These are phyloP conservation scores for Cherax quadricarinatus DNA, from an alignment of 1,140 invertebrate species.

Conservation along the genomic window DNA sequence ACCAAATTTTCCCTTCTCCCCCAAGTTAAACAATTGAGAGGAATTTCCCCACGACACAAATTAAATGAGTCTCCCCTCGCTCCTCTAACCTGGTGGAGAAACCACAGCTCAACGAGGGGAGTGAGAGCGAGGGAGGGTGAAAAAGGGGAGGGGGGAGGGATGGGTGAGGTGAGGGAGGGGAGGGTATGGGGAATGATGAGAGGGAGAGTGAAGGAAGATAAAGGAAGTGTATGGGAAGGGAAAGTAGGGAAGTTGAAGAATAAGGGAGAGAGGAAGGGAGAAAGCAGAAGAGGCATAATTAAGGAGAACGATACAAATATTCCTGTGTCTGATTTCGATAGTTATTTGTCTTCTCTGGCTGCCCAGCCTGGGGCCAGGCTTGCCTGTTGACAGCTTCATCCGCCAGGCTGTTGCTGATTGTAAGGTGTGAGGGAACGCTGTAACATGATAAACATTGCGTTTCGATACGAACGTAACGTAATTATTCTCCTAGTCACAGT, in stretches of 20 bases:
- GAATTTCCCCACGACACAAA: conserved; percentile 11
- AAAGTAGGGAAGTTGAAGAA: not conserved
- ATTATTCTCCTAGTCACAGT: too few relatives aligned
- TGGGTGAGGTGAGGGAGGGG: not conserved
- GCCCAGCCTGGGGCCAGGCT: too few relatives aligned
- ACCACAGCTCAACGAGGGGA: not conserved
- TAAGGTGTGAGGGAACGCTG: too few relatives aligned
- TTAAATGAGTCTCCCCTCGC: not conserved
- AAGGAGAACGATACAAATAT: too few relatives aligned
- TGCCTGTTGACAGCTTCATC: too few relatives aligned
- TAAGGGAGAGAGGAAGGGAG: not conserved
- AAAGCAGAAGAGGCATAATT: not conserved
- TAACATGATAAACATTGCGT: too few relatives aligned
- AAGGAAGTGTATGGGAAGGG: not conserved
- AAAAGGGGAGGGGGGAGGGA: not conserved
- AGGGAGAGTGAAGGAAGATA: not conserved
- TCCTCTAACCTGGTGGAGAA: not conserved
- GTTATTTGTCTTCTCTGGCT: too few relatives aligned
- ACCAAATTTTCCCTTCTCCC: not conserved
- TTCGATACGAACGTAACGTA: too few relatives aligned
- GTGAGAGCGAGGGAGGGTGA: not conserved
- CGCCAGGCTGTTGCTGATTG: too few relatives aligned
- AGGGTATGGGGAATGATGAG: not conserved
- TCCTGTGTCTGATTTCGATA: too few relatives aligned
- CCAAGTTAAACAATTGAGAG: not conserved